Percentiles rank a stretch among this genome's conserved stretches.
Evolutionary conservation across 2,888 invertebrate genomes (phyloP).

Genomic region (Congeria kusceri): DNA sequence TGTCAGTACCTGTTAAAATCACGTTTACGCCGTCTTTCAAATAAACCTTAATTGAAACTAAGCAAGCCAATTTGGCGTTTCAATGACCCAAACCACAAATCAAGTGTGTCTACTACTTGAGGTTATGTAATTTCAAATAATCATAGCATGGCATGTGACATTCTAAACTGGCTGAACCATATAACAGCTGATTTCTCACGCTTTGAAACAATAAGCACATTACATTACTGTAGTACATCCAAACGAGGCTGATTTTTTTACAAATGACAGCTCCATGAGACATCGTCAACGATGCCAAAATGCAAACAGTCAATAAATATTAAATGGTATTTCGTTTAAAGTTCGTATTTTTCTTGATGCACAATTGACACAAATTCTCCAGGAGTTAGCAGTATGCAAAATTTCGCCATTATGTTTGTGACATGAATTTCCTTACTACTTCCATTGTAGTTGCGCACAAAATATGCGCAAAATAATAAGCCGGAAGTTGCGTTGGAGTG

Average conservation of each 20-base stretch:
- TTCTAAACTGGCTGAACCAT: not conserved
- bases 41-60: too few relatives aligned
- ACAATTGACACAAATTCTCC: not conserved
- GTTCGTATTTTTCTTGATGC: not conserved
- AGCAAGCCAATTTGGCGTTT: too few relatives aligned
- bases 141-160: not conserved
- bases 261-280: conserved; percentile 30
- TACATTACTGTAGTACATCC: conserved; percentile 53
- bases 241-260: conserved; percentile 77
- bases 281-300: not conserved
- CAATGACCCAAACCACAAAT: too few relatives aligned
- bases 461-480: conserved; percentile 43
- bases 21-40: too few relatives aligned
- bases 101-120: too few relatives aligned
- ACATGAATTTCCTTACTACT: conserved; percentile 57
- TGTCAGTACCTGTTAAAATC: too few relatives aligned
- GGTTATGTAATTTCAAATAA: too few relatives aligned
- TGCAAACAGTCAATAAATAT: not conserved
- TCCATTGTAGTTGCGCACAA: conserved; percentile 51
- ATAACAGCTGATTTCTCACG: conserved; percentile 53
- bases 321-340: not conserved
- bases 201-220: conserved; percentile 38
- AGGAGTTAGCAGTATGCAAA: conserved; percentile 28
- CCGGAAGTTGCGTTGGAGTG: conserved; percentile 52
- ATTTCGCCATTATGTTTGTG: conserved; percentile 17